Conservation (phyloP, 2,113 vertebrate species). For the Mastomys natalensis region DNA sequence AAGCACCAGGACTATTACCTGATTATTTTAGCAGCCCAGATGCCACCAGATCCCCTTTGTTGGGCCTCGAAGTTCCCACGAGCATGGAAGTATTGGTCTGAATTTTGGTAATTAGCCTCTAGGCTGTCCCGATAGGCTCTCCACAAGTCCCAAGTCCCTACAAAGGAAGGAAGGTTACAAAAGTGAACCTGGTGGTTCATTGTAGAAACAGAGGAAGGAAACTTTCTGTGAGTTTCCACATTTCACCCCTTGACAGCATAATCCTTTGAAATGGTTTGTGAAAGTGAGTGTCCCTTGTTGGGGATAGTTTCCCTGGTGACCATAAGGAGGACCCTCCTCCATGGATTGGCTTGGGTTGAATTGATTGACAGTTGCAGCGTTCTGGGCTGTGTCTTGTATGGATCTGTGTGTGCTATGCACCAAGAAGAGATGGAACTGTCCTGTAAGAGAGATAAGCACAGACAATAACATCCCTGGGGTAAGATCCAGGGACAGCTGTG, state of each 20-base stretch:
- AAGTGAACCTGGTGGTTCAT: background rate
- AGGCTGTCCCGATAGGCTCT: conserved; percentile 38
- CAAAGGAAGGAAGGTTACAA: background rate
- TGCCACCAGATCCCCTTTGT: background rate
- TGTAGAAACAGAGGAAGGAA: background rate
- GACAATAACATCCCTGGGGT: no score
- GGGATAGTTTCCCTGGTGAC: background rate
- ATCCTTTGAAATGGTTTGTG: background rate
- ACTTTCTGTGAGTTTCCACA: background rate
- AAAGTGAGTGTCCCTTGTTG: background rate
- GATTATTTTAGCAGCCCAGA: conserved; percentile 50
- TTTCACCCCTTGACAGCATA: background rate
- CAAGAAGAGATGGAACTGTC: background rate
- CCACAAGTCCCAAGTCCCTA: conserved; percentile 52
- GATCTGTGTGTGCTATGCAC: background rate
- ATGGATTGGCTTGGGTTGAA: background rate
- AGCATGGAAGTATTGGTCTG: conserved; percentile 58
- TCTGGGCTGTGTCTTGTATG: background rate
- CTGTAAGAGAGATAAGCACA: no score
- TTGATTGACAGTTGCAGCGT: background rate
- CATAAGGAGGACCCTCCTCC: background rate
- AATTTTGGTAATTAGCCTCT: background rate
- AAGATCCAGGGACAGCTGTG: background rate
- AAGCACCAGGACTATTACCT: background rate
- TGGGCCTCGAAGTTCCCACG: conserved; percentile 50